Evolutionary conservation across 2,888 invertebrate genomes (phyloP), one percentile per base, ranked within the genome.

Genomic region (Apocheima hispidaria): DNA sequence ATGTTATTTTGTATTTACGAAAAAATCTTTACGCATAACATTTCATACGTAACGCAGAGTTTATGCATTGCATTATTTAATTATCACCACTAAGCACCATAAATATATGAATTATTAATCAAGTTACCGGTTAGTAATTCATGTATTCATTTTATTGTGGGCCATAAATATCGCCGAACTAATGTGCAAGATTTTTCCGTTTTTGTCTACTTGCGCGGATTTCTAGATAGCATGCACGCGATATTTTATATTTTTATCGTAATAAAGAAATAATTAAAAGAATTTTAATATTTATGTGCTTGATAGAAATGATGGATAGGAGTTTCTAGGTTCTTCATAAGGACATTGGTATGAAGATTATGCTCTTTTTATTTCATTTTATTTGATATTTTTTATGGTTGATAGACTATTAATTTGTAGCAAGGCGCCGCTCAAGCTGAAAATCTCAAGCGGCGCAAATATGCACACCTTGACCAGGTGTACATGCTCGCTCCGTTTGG

Each of bases 21-120:
- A 20, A 6, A 2, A 20, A 2, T 5, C 7, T 26, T 35, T 35
- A 35, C 21, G 33, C 16, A 30, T 26, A 23, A 18, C 30, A 46
- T 46, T 18, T 18, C 18, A 16, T 18, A 33, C 20, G 30, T 20
- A 20, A 48, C 30, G 48, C 23, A 23, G 20, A 30, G 21, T 49
- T 35, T 21, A 28, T 30, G 20, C 28, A 38, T 18, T 51, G n/a
- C 16, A 51, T 50, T 36, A 21, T 36, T 23, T 9, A 50, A 36
- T 26, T 49, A 63, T 63, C 48, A 64, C 56, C 62, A 66, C 49
- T 26, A 48, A 58, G 48, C 38, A 50, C 56, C 56, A 61, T 63
- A 63, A 63, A 66, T 62, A 61, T 59, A 65, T 72, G 71, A 69
- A 66, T 70, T 70, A 70, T 70, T 71, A 65, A 70, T 68, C 68